Conservation (phyloP, 2,797 vertebrate species). For the Caiman crocodilus region DNA sequence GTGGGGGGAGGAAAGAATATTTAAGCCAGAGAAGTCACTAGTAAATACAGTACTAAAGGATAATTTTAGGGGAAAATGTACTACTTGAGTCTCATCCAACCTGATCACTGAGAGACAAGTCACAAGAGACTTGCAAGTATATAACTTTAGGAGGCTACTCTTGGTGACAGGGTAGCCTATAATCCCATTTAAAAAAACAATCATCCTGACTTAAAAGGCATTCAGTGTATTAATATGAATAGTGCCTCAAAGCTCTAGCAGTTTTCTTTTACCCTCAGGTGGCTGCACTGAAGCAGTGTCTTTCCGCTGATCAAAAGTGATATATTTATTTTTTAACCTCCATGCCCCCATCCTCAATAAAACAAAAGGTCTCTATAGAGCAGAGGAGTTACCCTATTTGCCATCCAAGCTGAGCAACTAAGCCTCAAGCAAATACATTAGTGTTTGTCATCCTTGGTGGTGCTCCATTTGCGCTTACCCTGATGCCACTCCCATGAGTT, state of each 20-base stretch:
- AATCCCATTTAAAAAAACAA: conserved; percentile 16
- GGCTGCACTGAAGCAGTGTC: not conserved
- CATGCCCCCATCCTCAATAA: not conserved
- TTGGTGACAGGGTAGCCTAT: not conserved
- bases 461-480: not conserved
- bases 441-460: conserved; percentile 21
- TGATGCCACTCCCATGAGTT: not conserved
- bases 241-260: not conserved
- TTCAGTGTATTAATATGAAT: conserved; percentile 39
- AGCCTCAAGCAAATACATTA: conserved; percentile 62
- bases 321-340: conserved; percentile 35
- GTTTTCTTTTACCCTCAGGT: conserved; percentile 22
- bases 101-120: not conserved
- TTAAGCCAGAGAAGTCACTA: conserved; percentile 43
- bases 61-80: conserved; percentile 34
- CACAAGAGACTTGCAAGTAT: not conserved
- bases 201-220: not conserved
- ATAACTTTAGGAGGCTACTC: not conserved
- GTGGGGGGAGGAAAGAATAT: not conserved
- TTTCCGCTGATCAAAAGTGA: conserved; percentile 44
- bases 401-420: conserved; percentile 20
- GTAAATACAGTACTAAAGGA: conserved; percentile 43
- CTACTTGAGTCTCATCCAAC: not conserved
- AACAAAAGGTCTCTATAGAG: conserved; percentile 51
- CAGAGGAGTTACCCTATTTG: conserved; percentile 22